Evolutionary conservation across 2,888 invertebrate species (phyloP), one percentile per base, ranked within the genome.

Genomic region (Rhingia campestris): DNA sequence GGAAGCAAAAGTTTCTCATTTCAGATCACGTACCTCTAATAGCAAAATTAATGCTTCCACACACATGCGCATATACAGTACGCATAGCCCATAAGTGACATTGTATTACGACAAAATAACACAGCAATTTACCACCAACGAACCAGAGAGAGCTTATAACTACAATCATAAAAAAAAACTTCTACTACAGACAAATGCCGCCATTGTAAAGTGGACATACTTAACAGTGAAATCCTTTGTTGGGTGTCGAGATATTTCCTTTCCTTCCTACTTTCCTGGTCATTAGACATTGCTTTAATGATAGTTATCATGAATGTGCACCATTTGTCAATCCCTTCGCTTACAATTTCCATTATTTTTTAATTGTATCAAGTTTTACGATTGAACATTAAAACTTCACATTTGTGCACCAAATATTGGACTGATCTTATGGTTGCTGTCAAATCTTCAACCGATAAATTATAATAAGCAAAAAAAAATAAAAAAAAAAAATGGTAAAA

Each of bases 1-100:
- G 66, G 39, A 66, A 22, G 33, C 35, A 59, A 32, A 45, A 66
- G 64, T 56, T 37, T 63, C 63, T 69, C 64, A 47, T 82, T 64
- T 69, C 63, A 73, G 58, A 82, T 77, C 82, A 82, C 82, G 79
- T 77, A 82, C 51, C 58, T 67, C 77, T 74, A 82, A 73, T 77
- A 77, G 77, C 51, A 73, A 82, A 64, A 45, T 37, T 47, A 80
- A 56, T 67, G 37, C 45, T 47, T 14, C 6, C 37, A 74, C 67
- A 74, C 49, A 47, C 33, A 63, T 69, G 43, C 56, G 67, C 61
- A 73, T 49, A 63, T 51, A 54, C 10, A 63, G 22, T 39, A 63
- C 63, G 67, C 67, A 73, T 81, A 37, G 70, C 7, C 61, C 39
- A 79, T 69, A 56, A 74, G 41, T 58, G 63, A 67, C 54, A 66